These are phyloP conservation scores for Macrophya alboannulata DNA, from an alignment of 2,888 invertebrate genomes.

Conservation along the genomic window DNA sequence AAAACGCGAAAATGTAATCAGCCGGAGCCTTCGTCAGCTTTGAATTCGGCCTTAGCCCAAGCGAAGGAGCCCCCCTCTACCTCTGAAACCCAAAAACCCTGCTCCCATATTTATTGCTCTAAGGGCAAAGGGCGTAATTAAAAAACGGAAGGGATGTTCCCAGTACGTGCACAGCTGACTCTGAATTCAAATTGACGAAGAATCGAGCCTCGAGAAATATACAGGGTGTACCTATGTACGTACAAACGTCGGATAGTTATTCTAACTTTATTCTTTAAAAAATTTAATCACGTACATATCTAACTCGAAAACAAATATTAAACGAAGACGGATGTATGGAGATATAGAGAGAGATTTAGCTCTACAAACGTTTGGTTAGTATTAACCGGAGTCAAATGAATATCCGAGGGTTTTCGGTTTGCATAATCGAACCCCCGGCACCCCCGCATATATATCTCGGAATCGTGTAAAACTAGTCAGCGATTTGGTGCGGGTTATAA, in stretches of 20 bases:
- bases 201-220: conserved; percentile 17
- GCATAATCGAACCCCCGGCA: conserved; percentile 22
- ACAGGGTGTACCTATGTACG: no score
- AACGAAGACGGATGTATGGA: no score
- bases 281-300: background rate
- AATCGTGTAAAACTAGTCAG: conserved; percentile 5
- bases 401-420: conserved; percentile 25
- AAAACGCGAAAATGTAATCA: conserved; percentile 68
- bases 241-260: background rate
- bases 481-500: background rate
- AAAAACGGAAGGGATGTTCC: conserved; percentile 48
- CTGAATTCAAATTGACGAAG: conserved; percentile 44
- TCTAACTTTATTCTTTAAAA: background rate
- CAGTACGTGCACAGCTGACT: conserved; percentile 45
- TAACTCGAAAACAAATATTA: background rate
- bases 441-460: background rate
- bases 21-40: conserved; percentile 59
- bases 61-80: background rate
- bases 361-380: conserved; percentile 5
- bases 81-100: conserved; percentile 22
- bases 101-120: conserved; percentile 53
- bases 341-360: background rate
- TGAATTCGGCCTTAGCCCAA: conserved; percentile 30
- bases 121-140: conserved; percentile 52
- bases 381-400: conserved; percentile 37